Conservation (phyloP, 2,888 invertebrate species). For the Brenthis hecate region DNA sequence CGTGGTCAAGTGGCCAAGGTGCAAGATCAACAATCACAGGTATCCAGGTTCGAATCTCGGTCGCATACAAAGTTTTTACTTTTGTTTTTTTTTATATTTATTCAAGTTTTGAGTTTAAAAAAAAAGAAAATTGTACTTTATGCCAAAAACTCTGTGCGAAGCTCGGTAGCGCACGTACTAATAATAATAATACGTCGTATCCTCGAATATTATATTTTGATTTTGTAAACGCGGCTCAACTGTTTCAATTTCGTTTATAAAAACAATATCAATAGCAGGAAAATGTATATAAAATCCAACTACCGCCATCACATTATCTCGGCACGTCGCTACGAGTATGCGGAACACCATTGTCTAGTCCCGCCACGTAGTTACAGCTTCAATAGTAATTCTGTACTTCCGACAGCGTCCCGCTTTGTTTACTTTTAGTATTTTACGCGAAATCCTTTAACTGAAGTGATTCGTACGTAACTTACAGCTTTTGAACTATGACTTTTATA, state of each 20-base stretch:
- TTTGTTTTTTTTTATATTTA: too few species aligned
- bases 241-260: neutral
- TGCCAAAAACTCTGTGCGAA: too few species aligned
- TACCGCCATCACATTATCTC: conserved; percentile 12
- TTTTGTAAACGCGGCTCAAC: neutral
- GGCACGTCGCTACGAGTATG: conserved; percentile 27
- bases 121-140: too few species aligned
- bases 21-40: too few species aligned
- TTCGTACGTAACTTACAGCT: neutral
- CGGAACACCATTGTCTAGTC: conserved; percentile 35
- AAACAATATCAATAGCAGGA: conserved; percentile 12
- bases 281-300: conserved; percentile 12
- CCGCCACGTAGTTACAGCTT: conserved; percentile 31
- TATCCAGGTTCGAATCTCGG: too few species aligned
- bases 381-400: conserved; percentile 21
- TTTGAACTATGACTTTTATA: neutral
- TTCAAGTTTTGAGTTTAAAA: too few species aligned
- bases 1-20: too few species aligned
- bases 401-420: conserved; percentile 26
- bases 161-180: too few species aligned
- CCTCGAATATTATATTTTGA: neutral
- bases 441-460: conserved; percentile 13
- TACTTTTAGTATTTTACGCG: conserved; percentile 13
- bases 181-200: too few species aligned
- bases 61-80: too few species aligned